Percentiles rank a stretch among this genome's conserved stretches.
phyloP scores from a whole-genome alignment of 2,797 vertebrate species.

The Enteromius argenteus region DNA sequence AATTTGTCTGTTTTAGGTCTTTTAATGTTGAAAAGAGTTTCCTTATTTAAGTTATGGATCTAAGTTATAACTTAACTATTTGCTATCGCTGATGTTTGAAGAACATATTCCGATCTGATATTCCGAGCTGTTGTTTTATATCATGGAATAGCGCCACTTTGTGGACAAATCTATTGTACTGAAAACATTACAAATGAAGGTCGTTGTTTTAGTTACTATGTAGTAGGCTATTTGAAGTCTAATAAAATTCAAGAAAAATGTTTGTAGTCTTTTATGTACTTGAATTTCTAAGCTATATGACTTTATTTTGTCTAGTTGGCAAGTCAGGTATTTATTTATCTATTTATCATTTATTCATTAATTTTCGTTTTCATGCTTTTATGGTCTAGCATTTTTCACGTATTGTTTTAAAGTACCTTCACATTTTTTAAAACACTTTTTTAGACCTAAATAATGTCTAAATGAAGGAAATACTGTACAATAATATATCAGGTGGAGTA shows the following conservation, averaged over 20 bases:
- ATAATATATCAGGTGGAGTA: background rate
- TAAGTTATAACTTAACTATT: background rate
- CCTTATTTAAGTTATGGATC: background rate
- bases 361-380: background rate
- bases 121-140: background rate
- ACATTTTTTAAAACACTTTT: background rate
- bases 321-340: background rate
- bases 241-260: slow-evolving; percentile 9
- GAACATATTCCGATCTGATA: background rate
- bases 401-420: background rate
- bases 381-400: background rate
- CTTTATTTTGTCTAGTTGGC: background rate
- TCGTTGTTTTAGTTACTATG: background rate
- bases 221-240: background rate
- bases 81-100: background rate
- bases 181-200: background rate
- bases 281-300: background rate
- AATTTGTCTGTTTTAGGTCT: background rate
- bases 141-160: background rate
- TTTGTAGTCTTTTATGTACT: background rate
- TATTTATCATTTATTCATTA: background rate
- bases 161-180: slow-evolving; percentile 22
- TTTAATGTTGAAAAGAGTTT: slow-evolving; percentile 3
- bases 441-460: background rate
- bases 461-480: background rate